These are phyloP conservation scores for Teleopsis dalmanni DNA, from an alignment of 1,140 invertebrate species.

Conservation along the genomic window DNA sequence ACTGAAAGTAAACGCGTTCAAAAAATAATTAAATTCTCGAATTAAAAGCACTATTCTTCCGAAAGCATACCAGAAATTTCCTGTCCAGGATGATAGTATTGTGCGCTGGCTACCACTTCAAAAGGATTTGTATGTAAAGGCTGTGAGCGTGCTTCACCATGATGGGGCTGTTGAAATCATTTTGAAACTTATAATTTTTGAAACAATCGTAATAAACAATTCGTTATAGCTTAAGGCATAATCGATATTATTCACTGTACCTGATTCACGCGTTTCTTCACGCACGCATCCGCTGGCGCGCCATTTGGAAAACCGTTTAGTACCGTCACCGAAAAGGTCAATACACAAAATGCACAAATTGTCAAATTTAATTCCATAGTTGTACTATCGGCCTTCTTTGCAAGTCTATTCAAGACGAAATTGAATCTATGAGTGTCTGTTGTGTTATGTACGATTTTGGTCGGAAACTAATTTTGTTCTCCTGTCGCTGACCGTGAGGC, in stretches of 20 bases:
- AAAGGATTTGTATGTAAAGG: slow-evolving; percentile 56
- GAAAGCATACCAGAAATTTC: slow-evolving; percentile 48
- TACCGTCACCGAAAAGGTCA: not conserved
- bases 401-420: too few species aligned
- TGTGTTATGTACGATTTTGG: too few species aligned
- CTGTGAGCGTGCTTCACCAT: slow-evolving; percentile 59
- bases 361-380: too few species aligned
- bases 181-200: too few species aligned
- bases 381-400: too few species aligned
- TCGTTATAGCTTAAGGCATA: too few species aligned
- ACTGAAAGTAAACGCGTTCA: slow-evolving; percentile 12
- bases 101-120: slow-evolving; percentile 54
- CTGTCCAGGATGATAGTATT: slow-evolving; percentile 55
- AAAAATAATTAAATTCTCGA: not conserved
- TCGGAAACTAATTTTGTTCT: too few species aligned
- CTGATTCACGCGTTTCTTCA: slow-evolving; percentile 62
- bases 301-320: slow-evolving; percentile 59
- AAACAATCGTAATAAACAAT: too few species aligned
- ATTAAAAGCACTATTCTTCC: not conserved
- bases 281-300: slow-evolving; percentile 67
- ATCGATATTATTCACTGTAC: too few species aligned
- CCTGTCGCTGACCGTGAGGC: too few species aligned
- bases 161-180: too few species aligned
- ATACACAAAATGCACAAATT: not conserved
- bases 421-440: too few species aligned